Conservation (phyloP, 1,140 invertebrate species). For the Drosophila kohkoa region DNA sequence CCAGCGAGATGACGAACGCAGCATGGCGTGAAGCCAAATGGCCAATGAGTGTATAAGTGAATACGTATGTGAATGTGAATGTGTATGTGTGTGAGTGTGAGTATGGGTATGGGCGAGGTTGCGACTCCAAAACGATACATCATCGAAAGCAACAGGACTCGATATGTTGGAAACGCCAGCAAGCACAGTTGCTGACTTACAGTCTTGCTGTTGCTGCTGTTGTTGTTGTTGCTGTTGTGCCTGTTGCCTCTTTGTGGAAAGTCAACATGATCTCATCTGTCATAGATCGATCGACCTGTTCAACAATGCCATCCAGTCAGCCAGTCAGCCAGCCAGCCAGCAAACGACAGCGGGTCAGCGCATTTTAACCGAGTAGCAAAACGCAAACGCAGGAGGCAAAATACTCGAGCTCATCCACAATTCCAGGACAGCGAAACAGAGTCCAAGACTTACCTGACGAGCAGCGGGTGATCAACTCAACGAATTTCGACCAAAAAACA, state of each 20-base stretch:
- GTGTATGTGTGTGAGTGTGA: conserved; percentile 14
- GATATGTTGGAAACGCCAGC: conserved; percentile 55
- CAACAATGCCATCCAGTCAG: conserved; percentile 52
- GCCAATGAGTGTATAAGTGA: conserved; percentile 39
- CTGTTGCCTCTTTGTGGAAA: conserved; percentile 66
- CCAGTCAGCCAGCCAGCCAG: no score
- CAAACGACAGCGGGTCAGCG: conserved; percentile 42
- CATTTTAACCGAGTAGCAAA: conserved; percentile 59
- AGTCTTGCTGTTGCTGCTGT: no score
- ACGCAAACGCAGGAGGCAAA: conserved; percentile 60
- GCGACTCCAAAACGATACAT: conserved; percentile 73
- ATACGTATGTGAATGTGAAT: conserved; percentile 13
- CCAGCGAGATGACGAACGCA: conserved; percentile 66
- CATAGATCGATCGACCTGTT: conserved; percentile 83
- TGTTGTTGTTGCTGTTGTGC: conserved; percentile 9
- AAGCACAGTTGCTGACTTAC: conserved; percentile 13
- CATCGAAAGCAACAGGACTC: conserved; percentile 78
- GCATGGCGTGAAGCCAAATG: conserved; percentile 73
- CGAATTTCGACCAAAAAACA: conserved; percentile 57
- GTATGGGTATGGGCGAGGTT: conserved; percentile 12
- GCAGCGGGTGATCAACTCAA: conserved; percentile 65
- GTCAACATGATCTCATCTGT: conserved; percentile 83
- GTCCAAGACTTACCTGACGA: conserved; percentile 45
- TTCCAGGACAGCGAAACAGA: conserved; percentile 13
- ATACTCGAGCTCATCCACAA: conserved; percentile 13